These are phyloP conservation scores for Tarsius wallacei DNA, from an alignment of 2,797 vertebrate species.

Conservation along the genomic window DNA sequence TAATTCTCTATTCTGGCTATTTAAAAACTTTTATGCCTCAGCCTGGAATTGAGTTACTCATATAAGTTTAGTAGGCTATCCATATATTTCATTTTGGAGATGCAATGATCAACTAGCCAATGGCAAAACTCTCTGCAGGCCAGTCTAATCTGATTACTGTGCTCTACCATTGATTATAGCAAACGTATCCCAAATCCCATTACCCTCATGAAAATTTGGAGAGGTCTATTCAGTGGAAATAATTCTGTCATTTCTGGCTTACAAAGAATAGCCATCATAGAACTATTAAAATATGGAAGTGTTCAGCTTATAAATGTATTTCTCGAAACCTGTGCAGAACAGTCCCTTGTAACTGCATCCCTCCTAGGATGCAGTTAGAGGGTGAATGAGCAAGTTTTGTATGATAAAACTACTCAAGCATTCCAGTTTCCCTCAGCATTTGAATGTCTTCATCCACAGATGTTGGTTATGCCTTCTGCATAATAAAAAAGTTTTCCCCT, in stretches of 20 bases:
- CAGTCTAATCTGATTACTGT: neutral
- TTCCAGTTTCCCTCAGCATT: neutral
- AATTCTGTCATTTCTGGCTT: neutral
- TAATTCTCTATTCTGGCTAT: neutral
- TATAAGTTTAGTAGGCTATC: neutral
- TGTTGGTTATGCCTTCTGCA: neutral
- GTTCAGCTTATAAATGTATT: neutral
- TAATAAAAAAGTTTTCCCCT: neutral
- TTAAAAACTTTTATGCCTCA: neutral
- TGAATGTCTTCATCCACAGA: neutral
- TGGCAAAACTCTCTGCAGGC: neutral
- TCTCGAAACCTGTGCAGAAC: neutral
- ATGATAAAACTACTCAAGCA: neutral
- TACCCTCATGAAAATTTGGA: neutral
- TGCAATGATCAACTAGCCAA: neutral
- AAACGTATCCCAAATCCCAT: neutral
- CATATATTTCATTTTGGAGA: neutral
- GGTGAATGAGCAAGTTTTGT: neutral
- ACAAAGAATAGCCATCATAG: neutral
- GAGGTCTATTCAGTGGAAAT: neutral
- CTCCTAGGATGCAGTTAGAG: neutral
- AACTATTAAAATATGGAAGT: neutral
- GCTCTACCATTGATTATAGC: neutral
- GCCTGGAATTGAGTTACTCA: neutral
- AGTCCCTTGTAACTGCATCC: neutral